These are phyloP conservation scores for Chaenodraco wilsoni DNA, from an alignment of 2,797 vertebrate species.

Conservation along the genomic window DNA sequence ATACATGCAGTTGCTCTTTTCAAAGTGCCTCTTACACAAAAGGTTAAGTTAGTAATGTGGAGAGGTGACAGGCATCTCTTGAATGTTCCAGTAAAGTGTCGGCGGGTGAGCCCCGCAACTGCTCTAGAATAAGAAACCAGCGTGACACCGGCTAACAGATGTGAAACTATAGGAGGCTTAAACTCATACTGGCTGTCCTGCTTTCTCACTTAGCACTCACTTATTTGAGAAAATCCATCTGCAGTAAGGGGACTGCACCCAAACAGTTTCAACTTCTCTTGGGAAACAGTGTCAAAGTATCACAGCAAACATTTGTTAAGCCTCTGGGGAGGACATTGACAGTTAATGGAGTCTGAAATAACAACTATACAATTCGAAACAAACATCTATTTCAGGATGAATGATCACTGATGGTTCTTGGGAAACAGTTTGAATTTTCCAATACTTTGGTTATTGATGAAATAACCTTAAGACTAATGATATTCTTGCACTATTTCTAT, in stretches of 20 bases:
- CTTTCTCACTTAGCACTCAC: neutral
- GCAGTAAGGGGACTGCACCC: neutral
- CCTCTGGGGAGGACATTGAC: neutral
- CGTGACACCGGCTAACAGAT: slow-evolving; percentile 9
- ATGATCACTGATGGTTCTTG: neutral
- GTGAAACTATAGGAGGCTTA: slow-evolving; percentile 16
- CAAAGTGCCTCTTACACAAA: slow-evolving; percentile 28
- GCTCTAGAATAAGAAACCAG: slow-evolving; percentile 35
- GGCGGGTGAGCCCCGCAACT: slow-evolving; percentile 9
- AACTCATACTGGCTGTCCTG: neutral
- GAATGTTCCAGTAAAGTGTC: slow-evolving; percentile 26
- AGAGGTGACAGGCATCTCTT: slow-evolving; percentile 19
- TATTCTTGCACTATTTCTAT: no score
- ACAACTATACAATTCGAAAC: neutral
- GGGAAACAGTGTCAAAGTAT: neutral
- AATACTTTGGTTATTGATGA: neutral
- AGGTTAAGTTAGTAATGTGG: slow-evolving; percentile 7
- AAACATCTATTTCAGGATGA: neutral
- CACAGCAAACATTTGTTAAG: neutral
- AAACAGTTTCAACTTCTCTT: neutral
- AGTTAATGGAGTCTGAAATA: neutral
- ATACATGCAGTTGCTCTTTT: slow-evolving; percentile 22
- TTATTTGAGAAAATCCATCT: neutral
- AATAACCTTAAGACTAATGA: neutral
- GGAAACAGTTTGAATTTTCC: neutral